phyloP scores from a whole-genome alignment of 2,797 vertebrate species.

The Scleropages formosus region DNA sequence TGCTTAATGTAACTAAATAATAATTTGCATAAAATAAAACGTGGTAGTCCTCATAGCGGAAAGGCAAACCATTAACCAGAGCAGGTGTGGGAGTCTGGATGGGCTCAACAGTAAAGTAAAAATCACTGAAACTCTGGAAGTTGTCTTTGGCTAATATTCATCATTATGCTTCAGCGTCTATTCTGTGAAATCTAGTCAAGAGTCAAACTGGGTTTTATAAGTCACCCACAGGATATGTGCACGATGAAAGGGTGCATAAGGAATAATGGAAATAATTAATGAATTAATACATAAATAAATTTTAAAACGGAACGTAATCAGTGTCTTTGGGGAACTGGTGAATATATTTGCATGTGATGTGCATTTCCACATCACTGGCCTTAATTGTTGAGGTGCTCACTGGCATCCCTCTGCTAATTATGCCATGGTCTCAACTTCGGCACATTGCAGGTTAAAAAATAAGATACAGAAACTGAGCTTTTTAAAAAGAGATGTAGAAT shows the following conservation, averaged over 20 bases:
- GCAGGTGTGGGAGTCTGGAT: conserved; percentile 39
- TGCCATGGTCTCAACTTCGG: conserved; percentile 36
- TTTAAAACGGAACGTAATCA: conserved; percentile 33
- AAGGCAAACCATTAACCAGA: conserved; percentile 33
- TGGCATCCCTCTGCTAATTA: conserved; percentile 52
- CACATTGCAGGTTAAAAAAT: conserved; percentile 35
- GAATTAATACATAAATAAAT: conserved; percentile 47
- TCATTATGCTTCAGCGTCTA: conserved; percentile 63
- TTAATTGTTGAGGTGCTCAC: conserved; percentile 57
- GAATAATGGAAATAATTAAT: conserved; percentile 21
- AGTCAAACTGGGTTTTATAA: conserved; percentile 66
- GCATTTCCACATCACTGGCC: conserved; percentile 59
- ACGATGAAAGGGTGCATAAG: conserved; percentile 40
- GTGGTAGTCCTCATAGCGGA: conserved; percentile 30
- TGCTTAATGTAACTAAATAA: conserved; percentile 52
- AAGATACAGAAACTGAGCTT: neutral
- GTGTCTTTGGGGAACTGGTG: conserved; percentile 42
- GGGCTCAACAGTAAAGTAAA: conserved; percentile 21
- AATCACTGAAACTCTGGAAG: conserved; percentile 45
- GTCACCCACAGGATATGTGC: conserved; percentile 36
- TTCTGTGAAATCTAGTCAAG: conserved; percentile 69
- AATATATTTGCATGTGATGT: conserved; percentile 57
- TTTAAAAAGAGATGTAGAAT: conserved; percentile 8
- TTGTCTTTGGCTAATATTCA: conserved; percentile 53
- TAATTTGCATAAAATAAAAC: conserved; percentile 46